A percentile compares a stretch with the other conserved stretches of the same genome.
Conservation (phyloP, 92 coral and sea anemone species). For the Zoanthus sociatus region DNA sequence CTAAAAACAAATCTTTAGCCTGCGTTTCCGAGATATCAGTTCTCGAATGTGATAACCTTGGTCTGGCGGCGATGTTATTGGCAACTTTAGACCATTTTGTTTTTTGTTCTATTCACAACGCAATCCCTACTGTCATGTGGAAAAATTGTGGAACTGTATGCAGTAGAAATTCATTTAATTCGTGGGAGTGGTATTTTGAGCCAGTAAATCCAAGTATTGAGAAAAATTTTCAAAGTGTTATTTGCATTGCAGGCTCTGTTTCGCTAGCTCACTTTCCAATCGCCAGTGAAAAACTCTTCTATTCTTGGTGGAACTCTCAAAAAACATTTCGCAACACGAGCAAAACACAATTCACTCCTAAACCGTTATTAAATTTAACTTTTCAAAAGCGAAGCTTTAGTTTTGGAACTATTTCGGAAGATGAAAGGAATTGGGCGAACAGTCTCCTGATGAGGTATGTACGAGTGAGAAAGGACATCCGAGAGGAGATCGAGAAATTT, state of each 20-base stretch:
- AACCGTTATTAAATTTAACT: slow-evolving; percentile 52
- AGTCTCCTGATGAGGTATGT: slow-evolving; percentile 51
- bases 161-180: slow-evolving; percentile 60
- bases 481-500: slow-evolving; percentile 48
- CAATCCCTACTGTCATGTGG: slow-evolving; percentile 70
- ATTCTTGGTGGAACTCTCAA: slow-evolving; percentile 22
- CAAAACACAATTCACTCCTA: slow-evolving; percentile 21
- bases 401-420: slow-evolving; percentile 52
- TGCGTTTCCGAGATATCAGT: slow-evolving; percentile 71
- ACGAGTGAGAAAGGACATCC: slow-evolving; percentile 48
- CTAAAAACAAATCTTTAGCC: not conserved
- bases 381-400: slow-evolving; percentile 51
- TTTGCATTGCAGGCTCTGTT: slow-evolving; percentile 55
- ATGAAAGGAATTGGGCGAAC: slow-evolving; percentile 57
- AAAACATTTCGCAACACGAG: not conserved
- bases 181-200: slow-evolving; percentile 84
- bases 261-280: slow-evolving; percentile 23
- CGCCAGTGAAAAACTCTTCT: slow-evolving; percentile 1
- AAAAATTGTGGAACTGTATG: slow-evolving; percentile 70
- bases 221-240: slow-evolving; percentile 46
- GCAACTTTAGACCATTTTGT: slow-evolving; percentile 67
- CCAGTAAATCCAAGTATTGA: slow-evolving; percentile 70
- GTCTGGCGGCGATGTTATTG: slow-evolving; percentile 63
- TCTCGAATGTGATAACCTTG: slow-evolving; percentile 59
- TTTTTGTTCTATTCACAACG: slow-evolving; percentile 45